Conservation (phyloP, 2,797 vertebrate genomes). For the Antrozous pallidus region DNA sequence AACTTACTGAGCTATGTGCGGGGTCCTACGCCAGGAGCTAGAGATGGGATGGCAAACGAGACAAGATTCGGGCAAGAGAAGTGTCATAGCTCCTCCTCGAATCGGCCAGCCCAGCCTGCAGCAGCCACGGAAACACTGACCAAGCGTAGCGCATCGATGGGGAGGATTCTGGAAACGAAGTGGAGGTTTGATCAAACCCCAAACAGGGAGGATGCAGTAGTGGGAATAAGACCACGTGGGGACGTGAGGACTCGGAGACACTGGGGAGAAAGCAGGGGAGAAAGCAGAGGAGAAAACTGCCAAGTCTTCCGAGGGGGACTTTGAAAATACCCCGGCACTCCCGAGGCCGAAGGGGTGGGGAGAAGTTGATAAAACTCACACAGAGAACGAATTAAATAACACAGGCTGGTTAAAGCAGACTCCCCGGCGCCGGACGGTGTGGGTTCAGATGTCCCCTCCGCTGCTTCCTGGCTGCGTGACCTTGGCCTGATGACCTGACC, state of each 20-base stretch:
- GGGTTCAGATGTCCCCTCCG: background rate
- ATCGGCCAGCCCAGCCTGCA: background rate
- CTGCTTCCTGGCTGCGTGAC: background rate
- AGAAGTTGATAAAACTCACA: background rate
- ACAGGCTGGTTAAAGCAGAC: background rate
- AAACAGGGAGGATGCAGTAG: background rate
- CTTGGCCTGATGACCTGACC: background rate
- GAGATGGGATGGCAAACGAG: background rate
- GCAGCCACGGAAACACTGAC: background rate
- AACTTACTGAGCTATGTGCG: background rate
- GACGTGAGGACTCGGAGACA: background rate
- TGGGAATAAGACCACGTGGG: background rate
- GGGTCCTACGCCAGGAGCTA: background rate
- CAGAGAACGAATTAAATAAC: background rate
- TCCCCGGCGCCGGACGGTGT: background rate
- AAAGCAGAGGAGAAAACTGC: too few relatives aligned
- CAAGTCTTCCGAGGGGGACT: too few relatives aligned
- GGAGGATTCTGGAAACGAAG: background rate
- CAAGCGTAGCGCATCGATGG: background rate
- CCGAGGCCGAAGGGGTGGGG: background rate
- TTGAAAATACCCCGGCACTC: background rate
- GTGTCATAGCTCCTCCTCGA: background rate
- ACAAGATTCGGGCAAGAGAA: background rate
- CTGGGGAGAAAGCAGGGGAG: background rate
- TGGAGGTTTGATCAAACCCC: too few relatives aligned